These are phyloP conservation scores for Apamea monoglypha DNA, from an alignment of 2,888 invertebrate species.

Conservation along the genomic window DNA sequence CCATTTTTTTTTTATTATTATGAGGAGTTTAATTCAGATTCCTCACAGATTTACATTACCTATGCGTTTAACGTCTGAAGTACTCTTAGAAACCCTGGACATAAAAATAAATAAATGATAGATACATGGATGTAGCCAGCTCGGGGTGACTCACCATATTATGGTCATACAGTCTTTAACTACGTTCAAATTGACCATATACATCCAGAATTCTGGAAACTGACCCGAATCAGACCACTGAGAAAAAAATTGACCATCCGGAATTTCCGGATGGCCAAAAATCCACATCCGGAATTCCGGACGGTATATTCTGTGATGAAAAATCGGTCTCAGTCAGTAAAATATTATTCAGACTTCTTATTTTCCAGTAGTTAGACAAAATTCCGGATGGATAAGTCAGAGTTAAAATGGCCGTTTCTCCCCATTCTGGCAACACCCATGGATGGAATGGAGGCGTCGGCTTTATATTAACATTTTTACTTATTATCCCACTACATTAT, in stretches of 20 bases:
- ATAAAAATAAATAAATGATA: conserved; percentile 65
- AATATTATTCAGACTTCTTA: not conserved
- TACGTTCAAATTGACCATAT: not conserved
- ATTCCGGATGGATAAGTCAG: not conserved
- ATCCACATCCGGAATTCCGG: not conserved
- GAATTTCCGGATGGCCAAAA: not conserved
- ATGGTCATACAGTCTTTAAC: not conserved
- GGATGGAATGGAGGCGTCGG: conserved; percentile 63
- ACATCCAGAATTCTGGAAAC: not conserved
- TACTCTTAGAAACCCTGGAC: conserved; percentile 59
- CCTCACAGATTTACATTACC: not conserved
- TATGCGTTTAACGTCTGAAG: conserved; percentile 26
- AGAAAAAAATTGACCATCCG: too few relatives aligned
- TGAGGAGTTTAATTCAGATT: not conserved
- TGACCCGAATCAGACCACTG: not conserved
- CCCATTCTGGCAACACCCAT: conserved; percentile 33
- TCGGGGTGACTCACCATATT: not conserved
- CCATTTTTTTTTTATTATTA: conserved; percentile 8
- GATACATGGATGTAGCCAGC: conserved; percentile 28
- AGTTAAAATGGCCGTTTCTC: not conserved
- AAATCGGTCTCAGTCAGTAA: not conserved
- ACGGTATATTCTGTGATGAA: not conserved
- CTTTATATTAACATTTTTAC: conserved; percentile 69
- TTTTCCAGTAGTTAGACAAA: not conserved
- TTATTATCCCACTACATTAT: conserved; percentile 69